Evolutionary conservation across 2,888 invertebrate species (phyloP).

Genomic region (Lasioglossum figueresi): DNA sequence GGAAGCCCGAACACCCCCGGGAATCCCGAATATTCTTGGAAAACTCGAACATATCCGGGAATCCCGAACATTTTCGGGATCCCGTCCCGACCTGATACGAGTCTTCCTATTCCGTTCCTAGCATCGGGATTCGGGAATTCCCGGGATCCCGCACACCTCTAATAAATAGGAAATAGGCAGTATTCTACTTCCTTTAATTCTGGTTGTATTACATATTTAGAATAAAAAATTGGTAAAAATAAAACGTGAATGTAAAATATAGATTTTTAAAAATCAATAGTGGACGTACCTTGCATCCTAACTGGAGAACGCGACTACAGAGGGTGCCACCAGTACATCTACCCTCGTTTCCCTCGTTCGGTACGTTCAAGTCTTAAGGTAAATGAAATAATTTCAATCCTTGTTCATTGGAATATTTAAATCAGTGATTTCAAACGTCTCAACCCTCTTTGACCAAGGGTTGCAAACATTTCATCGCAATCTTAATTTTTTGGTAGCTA

Average conservation of each 20-base stretch:
- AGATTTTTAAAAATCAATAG: conserved; percentile 59
- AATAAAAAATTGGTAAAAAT: neutral
- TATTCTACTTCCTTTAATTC: neutral
- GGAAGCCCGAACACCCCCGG: too few relatives aligned
- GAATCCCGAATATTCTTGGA: too few relatives aligned
- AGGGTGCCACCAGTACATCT: conserved; percentile 58
- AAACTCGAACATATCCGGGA: too few relatives aligned
- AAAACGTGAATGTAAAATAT: neutral
- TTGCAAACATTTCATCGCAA: neutral
- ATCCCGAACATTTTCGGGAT: too few relatives aligned
- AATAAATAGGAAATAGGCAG: neutral
- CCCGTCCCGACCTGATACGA: too few relatives aligned
- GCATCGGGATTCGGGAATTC: too few relatives aligned
- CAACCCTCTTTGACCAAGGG: neutral
- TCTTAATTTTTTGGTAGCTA: neutral
- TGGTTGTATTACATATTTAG: neutral
- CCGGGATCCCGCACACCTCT: too few relatives aligned
- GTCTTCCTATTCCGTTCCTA: too few relatives aligned
- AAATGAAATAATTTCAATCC: neutral
- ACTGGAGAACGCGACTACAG: conserved; percentile 37
- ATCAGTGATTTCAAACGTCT: too few relatives aligned
- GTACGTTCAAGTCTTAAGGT: neutral
- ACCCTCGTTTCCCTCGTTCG: neutral
- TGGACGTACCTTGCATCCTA: conserved; percentile 4
- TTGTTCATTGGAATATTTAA: neutral